phyloP scores from a whole-genome alignment of 1,140 invertebrate species.

The Anoplophora glabripennis region DNA sequence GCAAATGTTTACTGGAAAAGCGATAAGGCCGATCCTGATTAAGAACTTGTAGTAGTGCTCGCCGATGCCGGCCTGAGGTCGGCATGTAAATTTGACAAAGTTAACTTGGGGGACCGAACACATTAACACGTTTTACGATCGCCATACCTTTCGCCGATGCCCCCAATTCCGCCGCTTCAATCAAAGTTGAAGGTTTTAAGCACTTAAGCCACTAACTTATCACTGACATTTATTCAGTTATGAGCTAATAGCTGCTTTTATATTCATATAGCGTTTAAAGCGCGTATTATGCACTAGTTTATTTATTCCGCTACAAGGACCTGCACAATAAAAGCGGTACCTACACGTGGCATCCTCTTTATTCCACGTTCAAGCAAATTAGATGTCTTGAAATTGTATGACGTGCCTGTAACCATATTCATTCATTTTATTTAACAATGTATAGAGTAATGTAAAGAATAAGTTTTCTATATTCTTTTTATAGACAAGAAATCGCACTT shows the following conservation, averaged over 20 bases:
- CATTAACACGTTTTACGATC: conserved; percentile 22
- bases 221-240: conserved; percentile 7
- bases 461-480: no score
- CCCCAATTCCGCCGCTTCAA: background rate
- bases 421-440: no score
- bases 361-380: no score
- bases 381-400: no score
- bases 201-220: conserved; percentile 8
- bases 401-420: no score
- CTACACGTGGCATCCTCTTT: no score
- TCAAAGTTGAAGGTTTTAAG: conserved; percentile 7
- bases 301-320: no score
- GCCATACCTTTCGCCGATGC: background rate
- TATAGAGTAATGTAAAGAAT: no score
- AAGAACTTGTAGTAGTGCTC: conserved; percentile 7
- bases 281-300: background rate
- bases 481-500: no score
- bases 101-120: conserved; percentile 6
- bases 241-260: conserved; percentile 2
- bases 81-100: conserved; percentile 18
- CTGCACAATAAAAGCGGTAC: no score
- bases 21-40: no score
- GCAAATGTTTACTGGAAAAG: no score
- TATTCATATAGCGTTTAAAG: background rate
- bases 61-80: background rate